phyloP scores from a whole-genome alignment of 2,888 invertebrate species.

The Melipona beecheii region DNA sequence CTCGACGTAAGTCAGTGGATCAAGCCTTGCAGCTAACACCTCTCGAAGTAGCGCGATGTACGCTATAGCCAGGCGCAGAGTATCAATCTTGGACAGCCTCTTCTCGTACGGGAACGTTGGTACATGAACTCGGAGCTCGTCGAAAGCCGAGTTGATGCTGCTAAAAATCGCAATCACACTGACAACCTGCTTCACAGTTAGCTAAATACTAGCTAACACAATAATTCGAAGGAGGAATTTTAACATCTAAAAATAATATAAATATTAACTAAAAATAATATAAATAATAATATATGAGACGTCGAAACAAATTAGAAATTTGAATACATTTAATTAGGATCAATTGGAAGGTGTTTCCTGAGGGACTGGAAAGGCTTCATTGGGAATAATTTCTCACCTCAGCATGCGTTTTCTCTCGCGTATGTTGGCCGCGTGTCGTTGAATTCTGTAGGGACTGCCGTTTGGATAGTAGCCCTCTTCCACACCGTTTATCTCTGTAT shows the following conservation, averaged over 20 bases:
- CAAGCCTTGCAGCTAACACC: slow-evolving; percentile 94
- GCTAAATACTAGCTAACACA: no score
- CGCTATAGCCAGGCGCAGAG: slow-evolving; percentile 97
- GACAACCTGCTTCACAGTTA: slow-evolving; percentile 69
- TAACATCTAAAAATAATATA: neutral
- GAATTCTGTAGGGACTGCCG: slow-evolving; percentile 93
- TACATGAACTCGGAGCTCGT: slow-evolving; percentile 98
- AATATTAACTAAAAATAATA: neutral
- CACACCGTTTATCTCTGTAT: slow-evolving; percentile 82
- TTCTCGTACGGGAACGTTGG: slow-evolving; percentile 99
- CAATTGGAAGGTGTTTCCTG: no score
- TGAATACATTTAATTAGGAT: neutral
- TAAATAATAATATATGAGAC: neutral
- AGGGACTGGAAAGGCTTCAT: neutral
- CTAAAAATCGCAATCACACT: slow-evolving; percentile 87
- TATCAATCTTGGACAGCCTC: slow-evolving; percentile 98
- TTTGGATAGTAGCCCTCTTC: slow-evolving; percentile 87
- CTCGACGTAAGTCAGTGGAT: slow-evolving; percentile 97
- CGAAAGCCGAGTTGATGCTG: slow-evolving; percentile 99
- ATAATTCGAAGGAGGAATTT: no score
- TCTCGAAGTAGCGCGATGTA: slow-evolving; percentile 97
- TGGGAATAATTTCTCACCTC: slow-evolving; percentile 88
- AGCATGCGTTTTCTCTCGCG: slow-evolving; percentile 99
- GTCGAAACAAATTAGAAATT: neutral
- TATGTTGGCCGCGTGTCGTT: slow-evolving; percentile 97